These are phyloP conservation scores for Ganaspis sp. DNA, from an alignment of 1,140 invertebrate genomes.

Conservation along the genomic window DNA sequence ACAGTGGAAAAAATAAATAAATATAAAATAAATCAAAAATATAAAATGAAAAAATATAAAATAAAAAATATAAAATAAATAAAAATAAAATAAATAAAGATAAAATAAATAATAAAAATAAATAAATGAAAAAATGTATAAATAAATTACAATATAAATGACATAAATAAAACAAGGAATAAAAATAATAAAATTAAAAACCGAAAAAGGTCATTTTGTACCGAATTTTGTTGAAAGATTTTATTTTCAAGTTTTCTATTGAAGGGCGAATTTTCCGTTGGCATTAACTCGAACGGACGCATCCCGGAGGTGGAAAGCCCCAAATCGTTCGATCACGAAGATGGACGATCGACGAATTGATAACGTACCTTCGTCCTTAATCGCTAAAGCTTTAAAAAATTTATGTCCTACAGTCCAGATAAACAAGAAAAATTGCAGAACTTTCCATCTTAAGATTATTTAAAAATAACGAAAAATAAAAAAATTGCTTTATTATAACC, in stretches of 20 bases:
- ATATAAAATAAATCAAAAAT: too few species aligned
- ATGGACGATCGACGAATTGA: slow-evolving; percentile 17
- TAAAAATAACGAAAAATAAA: neutral
- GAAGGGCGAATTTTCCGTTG: neutral
- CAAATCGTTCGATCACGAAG: slow-evolving; percentile 30
- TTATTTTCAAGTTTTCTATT: neutral
- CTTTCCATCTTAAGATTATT: neutral
- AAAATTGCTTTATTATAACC: neutral
- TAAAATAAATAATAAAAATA: too few species aligned
- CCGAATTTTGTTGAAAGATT: neutral
- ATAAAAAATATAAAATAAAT: too few species aligned
- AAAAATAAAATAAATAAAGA: too few species aligned
- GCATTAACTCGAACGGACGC: neutral
- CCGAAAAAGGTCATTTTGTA: too few species aligned
- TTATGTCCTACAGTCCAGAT: neutral
- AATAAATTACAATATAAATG: too few species aligned
- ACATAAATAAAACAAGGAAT: too few species aligned
- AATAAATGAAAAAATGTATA: too few species aligned
- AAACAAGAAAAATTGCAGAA: neutral
- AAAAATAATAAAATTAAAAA: too few species aligned
- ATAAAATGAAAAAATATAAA: too few species aligned
- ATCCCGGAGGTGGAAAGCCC: neutral
- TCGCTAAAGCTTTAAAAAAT: slow-evolving; percentile 15
- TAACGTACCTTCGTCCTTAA: slow-evolving; percentile 22
- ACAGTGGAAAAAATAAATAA: too few species aligned